Conservation (phyloP, 2,113 vertebrate genomes). For the Xyrauchen texanus region DNA sequence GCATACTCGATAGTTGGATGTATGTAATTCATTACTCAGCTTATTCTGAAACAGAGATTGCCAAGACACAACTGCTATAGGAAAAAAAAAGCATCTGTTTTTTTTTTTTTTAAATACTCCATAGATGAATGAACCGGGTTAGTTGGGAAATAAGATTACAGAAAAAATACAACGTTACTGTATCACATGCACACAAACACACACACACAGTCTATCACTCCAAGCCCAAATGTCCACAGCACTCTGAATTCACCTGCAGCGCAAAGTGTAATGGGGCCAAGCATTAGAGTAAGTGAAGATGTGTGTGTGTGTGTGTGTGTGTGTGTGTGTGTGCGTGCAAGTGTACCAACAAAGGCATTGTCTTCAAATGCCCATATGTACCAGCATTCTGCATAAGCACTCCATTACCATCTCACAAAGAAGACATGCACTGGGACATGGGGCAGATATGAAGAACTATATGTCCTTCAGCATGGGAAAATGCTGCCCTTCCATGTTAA, state of each 20-base stretch:
- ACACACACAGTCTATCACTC: too few species aligned
- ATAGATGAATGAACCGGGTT: background rate
- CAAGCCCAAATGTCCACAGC: background rate
- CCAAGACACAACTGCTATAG: conserved; percentile 10
- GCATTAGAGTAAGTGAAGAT: background rate
- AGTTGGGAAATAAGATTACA: background rate
- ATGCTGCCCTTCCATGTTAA: background rate
- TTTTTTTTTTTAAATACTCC: background rate
- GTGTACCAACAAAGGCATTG: conserved; percentile 32
- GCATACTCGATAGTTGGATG: conserved; percentile 34
- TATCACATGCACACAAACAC: background rate
- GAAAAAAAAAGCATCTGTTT: conserved; percentile 7
- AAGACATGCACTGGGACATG: background rate
- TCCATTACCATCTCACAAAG: conserved; percentile 34
- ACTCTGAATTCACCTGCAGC: background rate
- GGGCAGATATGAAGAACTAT: conserved; percentile 35
- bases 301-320: conserved; percentile 34
- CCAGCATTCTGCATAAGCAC: conserved; percentile 34
- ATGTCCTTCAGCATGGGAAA: conserved; percentile 3
- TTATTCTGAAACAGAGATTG: conserved; percentile 31
- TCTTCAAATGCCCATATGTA: conserved; percentile 32
- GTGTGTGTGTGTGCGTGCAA: conserved; percentile 32
- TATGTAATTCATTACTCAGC: conserved; percentile 35
- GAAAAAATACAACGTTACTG: background rate
- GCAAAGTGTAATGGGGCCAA: background rate